These are phyloP conservation scores for Caenorhabditis macrosperma DNA, from an alignment of 2,888 invertebrate genomes.

Conservation along the genomic window DNA sequence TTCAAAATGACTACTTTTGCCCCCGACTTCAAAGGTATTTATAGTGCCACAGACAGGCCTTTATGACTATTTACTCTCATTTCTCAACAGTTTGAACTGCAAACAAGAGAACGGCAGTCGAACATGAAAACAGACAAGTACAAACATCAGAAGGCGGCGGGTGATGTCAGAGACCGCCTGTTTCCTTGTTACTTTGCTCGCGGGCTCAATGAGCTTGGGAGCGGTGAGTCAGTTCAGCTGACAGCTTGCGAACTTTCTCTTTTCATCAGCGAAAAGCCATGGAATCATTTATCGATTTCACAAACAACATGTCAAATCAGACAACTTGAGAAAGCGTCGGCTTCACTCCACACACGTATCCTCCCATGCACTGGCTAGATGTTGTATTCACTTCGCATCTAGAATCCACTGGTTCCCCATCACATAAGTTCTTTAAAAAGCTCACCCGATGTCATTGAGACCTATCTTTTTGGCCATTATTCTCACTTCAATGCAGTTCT, in stretches of 20 bases:
- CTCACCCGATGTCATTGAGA: neutral
- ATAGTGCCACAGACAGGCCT: neutral
- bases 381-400: no score
- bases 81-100: slow-evolving; percentile 31
- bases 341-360: neutral
- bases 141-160: slow-evolving; percentile 8
- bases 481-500: neutral
- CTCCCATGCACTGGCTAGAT: neutral
- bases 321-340: no score
- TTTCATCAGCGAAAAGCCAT: no score
- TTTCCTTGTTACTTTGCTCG: slow-evolving; percentile 26
- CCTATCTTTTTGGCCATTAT: neutral
- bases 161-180: slow-evolving; percentile 20
- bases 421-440: no score
- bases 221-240: slow-evolving; percentile 14
- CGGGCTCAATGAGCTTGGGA: neutral
- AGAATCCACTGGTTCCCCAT: no score
- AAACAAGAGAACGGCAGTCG: slow-evolving; percentile 17
- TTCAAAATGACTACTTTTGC: neutral
- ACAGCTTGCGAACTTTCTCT: no score
- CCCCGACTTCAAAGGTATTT: neutral
- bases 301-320: no score
- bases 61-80: slow-evolving; percentile 1
- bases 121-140: slow-evolving; percentile 32
- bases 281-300: no score